Evolutionary conservation across 2,888 invertebrate species (phyloP), one percentile per base, ranked within the genome.

Genomic region (Abscondita cerata): DNA sequence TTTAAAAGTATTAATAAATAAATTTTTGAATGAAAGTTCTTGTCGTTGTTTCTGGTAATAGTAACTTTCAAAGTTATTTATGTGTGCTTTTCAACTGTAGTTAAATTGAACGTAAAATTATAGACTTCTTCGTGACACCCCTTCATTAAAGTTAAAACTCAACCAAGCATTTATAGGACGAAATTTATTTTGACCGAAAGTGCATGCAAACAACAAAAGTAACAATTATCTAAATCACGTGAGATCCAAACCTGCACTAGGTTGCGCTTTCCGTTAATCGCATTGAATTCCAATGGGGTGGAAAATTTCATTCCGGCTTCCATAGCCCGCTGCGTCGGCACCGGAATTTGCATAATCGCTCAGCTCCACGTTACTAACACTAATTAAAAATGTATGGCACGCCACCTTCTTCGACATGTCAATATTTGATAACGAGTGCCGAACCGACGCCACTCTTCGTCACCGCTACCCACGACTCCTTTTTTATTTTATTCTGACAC

Each of bases 351-450:
- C 78, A 78, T 78, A 78, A 78, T 78, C 75, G 77, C 71, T 70
- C 66, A 66, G 73, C 72, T 72, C 63, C 72, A 68, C 74, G 72
- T 73, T 74, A 73, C 74, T 65, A 70, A 55, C 59, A 70, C 74
- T 75, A 78, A 78, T 78, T 78, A 78, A 78, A 78, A 78, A 78
- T 78, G 77, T 76, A 78, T 73, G 72, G 74, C 77, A 74, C 75
- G 74, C 72, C 73, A 73, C 71, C 74, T 74, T 70, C 75, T 72
- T 72, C 71, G 66, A 59, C 63, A 65, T 69, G 70, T 73, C 75
- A 72, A 73, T 72, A 72, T 73, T 73, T 73, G 72, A 74, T 72
- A 68, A 62, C 64, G 62, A 57, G 60, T 67, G 66, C 64, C 40
- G 54, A 53, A 54, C 57, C 62, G 59, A 58, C 67, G 71, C 70